Base-by-base conservation (phyloP, 2,888 invertebrate genomes). In the Criorhina ranunculi region DNA sequence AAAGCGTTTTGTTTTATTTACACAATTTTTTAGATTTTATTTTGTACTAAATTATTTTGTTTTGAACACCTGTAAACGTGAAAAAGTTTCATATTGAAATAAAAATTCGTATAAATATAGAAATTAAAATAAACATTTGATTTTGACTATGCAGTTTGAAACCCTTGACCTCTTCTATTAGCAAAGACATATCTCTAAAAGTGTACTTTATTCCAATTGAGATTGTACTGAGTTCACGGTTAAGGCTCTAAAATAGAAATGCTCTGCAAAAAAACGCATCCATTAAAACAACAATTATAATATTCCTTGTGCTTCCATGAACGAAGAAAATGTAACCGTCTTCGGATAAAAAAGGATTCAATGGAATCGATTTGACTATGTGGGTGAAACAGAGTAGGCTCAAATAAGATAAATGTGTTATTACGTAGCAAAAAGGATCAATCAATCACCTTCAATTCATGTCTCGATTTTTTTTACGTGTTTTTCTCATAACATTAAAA, bases 1-100 rank as follows among this genome's bases (percentile, higher is more conserved):
- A 66, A 3, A 49, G 4, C 31, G n/a, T 60, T 60, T 12, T 66
- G 49, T 37, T 24, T 37, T 51, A 66, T 51, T 66, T 49, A 24
- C 35, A 66, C 12, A 9, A 0, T n/a, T 29, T 19, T 7, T 24
- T 24, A 24, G 4, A n/a, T 33, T 62, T 33, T 29, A 15, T 29
- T 31, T 44, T 42, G 5, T 59, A 9, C 42, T 42, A 42, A 19
- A 9, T 15, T 9, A 12, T 12, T 24, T 19, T 49, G 35, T 15
- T 55, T 12, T 55, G 33, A 31, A 55, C 33, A 55, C 53, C 53
- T 33, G 53, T 4, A 49, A 35, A 33, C 33, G 33, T 17, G 24
- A 29, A 11, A 46, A 46, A 46, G 46, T 19, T 46, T 15, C 19
- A 17, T 44, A 17, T 44, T 46, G 9, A 46, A 19, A 9, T 46